These are phyloP conservation scores for Syngnathus typhle DNA, from an alignment of 2,113 vertebrate species.

Conservation along the genomic window DNA sequence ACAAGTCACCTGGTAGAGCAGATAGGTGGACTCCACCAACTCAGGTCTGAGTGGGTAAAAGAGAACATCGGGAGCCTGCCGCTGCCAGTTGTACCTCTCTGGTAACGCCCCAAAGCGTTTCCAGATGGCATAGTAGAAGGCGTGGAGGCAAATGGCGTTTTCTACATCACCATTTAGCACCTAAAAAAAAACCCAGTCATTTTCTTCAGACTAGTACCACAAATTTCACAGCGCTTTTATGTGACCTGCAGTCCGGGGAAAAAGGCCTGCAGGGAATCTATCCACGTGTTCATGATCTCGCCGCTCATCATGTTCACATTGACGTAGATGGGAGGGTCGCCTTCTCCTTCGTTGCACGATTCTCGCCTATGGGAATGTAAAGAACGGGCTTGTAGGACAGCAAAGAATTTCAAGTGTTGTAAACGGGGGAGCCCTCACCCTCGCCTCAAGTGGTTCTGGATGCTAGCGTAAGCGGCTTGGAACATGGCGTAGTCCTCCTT, in stretches of 20 bases:
- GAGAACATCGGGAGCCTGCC: slow-evolving; percentile 90
- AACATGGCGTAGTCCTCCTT: slow-evolving; percentile 94
- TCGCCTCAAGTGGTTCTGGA: slow-evolving; percentile 89
- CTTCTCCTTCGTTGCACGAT: slow-evolving; percentile 94
- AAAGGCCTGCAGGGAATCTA: slow-evolving; percentile 98
- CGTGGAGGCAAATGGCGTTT: slow-evolving; percentile 96
- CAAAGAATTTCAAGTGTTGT: background rate
- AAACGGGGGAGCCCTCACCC: slow-evolving; percentile 72
- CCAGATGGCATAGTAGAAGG: slow-evolving; percentile 99
- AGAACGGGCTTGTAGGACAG: background rate
- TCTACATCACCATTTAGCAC: slow-evolving; percentile 94
- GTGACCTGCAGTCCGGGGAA: slow-evolving; percentile 93
- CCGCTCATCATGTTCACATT: slow-evolving; percentile 98
- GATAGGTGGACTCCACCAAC: slow-evolving; percentile 92
- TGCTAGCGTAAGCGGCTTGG: slow-evolving; percentile 83
- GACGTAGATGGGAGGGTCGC: slow-evolving; percentile 92
- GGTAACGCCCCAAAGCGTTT: slow-evolving; percentile 94
- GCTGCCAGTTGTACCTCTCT: slow-evolving; percentile 97
- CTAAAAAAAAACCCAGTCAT: slow-evolving; percentile 52
- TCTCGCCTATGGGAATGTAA: slow-evolving; percentile 74
- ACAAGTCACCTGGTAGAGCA: slow-evolving; percentile 87
- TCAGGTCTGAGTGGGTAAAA: slow-evolving; percentile 95
- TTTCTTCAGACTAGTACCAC: background rate
- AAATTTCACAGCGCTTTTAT: background rate
- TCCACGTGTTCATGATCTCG: slow-evolving; percentile 98